Percentiles rank a stretch among this genome's conserved stretches.
Conservation (phyloP, 2,797 vertebrate genomes). For the Cossypha niveicapilla region DNA sequence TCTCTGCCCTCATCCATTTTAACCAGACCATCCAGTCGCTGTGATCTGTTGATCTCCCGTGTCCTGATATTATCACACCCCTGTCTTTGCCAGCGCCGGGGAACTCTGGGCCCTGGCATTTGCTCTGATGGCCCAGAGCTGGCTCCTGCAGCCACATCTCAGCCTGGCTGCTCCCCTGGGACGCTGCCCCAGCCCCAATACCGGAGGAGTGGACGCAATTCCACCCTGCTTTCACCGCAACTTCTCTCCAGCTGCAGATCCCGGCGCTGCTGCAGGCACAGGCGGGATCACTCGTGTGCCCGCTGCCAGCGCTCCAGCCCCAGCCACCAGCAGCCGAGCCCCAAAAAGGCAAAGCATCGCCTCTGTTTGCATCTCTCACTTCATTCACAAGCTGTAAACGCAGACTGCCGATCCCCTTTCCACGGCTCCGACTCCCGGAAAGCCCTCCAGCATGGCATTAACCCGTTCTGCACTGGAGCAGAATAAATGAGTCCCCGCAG, state of each 20-base stretch:
- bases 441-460: conserved; percentile 30
- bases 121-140: not conserved
- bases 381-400: conserved; percentile 35
- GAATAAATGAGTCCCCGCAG: not conserved
- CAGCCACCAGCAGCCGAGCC: conserved; percentile 20
- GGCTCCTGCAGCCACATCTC: not conserved
- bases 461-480: conserved; percentile 36
- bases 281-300: not conserved
- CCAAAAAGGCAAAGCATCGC: not conserved
- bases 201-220: not conserved
- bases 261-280: not conserved
- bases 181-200: not conserved
- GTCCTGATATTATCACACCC: not conserved
- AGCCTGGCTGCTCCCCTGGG: not conserved
- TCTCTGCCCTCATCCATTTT: not conserved
- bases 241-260: not conserved
- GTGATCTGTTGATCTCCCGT: not conserved
- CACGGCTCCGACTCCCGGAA: not conserved
- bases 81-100: not conserved
- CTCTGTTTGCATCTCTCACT: conserved; percentile 50
- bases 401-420: not conserved
- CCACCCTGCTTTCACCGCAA: not conserved
- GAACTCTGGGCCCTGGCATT: not conserved
- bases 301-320: not conserved
- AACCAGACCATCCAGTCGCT: not conserved